phyloP scores from a whole-genome alignment of 2,113 vertebrate genomes.

The Pseudorasbora parva region DNA sequence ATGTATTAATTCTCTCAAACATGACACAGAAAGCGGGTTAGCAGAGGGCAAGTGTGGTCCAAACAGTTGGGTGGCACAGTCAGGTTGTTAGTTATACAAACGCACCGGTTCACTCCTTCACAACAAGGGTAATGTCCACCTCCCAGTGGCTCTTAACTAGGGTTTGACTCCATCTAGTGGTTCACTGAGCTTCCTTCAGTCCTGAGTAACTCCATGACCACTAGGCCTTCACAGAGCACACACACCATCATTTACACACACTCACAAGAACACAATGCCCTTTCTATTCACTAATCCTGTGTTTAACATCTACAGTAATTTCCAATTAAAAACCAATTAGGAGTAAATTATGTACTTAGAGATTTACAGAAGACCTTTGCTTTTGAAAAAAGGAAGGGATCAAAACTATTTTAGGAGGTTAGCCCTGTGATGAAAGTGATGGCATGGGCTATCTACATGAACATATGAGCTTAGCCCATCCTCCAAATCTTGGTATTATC shows the following conservation, averaged over 20 bases:
- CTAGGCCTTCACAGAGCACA: slow-evolving; percentile 27
- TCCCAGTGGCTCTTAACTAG: slow-evolving; percentile 71
- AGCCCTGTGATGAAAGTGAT: slow-evolving; percentile 66
- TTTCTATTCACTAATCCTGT: slow-evolving; percentile 47
- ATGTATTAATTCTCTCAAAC: not conserved
- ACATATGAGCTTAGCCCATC: slow-evolving; percentile 76
- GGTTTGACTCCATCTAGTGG: slow-evolving; percentile 84
- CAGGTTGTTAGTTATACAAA: slow-evolving; percentile 11
- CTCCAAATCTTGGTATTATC: slow-evolving; percentile 78
- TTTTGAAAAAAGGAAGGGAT: slow-evolving; percentile 52
- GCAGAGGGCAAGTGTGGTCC: slow-evolving; percentile 16
- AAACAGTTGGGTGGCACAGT: not conserved
- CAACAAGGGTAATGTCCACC: slow-evolving; percentile 24
- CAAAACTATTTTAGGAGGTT: slow-evolving; percentile 65
- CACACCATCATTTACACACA: slow-evolving; percentile 14
- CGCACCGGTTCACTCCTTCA: not conserved
- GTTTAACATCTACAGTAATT: slow-evolving; percentile 15
- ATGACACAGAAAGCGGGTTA: not conserved
- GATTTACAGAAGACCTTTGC: slow-evolving; percentile 44
- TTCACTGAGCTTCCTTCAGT: slow-evolving; percentile 62
- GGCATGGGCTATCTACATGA: slow-evolving; percentile 71
- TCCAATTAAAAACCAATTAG: slow-evolving; percentile 33
- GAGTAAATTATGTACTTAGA: not conserved
- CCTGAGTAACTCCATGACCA: slow-evolving; percentile 32
- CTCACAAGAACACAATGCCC: slow-evolving; percentile 14